phyloP scores from a whole-genome alignment of 2,888 invertebrate genomes.

The Colletes collaris region DNA sequence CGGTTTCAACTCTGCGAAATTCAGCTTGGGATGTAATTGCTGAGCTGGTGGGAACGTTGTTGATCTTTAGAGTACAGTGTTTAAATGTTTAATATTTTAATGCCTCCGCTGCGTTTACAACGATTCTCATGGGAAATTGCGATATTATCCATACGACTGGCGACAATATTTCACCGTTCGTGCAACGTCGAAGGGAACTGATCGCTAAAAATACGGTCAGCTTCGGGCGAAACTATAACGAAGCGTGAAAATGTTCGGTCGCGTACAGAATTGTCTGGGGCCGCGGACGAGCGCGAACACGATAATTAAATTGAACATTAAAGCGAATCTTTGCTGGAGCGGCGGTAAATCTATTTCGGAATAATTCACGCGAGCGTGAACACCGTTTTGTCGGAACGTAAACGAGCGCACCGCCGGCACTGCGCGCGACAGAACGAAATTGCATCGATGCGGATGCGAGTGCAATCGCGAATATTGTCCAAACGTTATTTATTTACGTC shows the following conservation, averaged over 20 bases:
- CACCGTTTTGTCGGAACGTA: neutral
- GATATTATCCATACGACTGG: too few relatives aligned
- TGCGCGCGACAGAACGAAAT: slow-evolving; percentile 11
- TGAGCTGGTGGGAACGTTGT: too few relatives aligned
- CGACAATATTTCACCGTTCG: too few relatives aligned
- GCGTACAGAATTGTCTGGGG: neutral
- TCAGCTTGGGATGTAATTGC: too few relatives aligned
- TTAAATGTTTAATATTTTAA: too few relatives aligned
- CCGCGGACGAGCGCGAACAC: neutral
- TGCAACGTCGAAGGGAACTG: too few relatives aligned
- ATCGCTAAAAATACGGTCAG: too few relatives aligned
- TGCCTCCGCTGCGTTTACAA: too few relatives aligned
- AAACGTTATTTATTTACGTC: slow-evolving; percentile 7
- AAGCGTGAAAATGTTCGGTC: neutral
- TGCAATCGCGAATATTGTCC: slow-evolving; percentile 9
- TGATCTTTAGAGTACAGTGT: too few relatives aligned
- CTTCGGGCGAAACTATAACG: neutral
- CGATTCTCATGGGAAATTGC: too few relatives aligned
- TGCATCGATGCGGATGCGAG: slow-evolving; percentile 8
- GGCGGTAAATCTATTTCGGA: neutral
- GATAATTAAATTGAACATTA: slow-evolving; percentile 22
- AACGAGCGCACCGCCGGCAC: neutral
- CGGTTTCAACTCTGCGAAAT: too few relatives aligned
- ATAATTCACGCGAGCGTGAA: slow-evolving; percentile 16
- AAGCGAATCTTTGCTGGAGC: neutral